These are phyloP conservation scores for Calosoma granatense DNA, from an alignment of 1,140 invertebrate species.

Conservation along the genomic window DNA sequence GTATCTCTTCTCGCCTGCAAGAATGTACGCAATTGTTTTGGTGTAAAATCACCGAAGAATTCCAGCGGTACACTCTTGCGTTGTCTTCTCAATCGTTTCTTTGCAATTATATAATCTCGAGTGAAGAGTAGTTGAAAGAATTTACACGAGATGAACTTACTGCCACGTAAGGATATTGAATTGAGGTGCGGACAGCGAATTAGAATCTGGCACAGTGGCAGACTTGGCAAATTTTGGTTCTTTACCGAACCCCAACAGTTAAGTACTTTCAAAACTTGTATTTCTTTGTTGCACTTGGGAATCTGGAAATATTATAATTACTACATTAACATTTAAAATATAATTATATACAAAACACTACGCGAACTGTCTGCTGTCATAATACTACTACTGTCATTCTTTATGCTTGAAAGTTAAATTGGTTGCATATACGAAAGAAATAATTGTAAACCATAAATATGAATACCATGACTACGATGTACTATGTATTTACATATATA, in stretches of 20 bases:
- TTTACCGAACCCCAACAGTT: conserved; percentile 10
- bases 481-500: too few relatives aligned
- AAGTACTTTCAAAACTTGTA: conserved; percentile 13
- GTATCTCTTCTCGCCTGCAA: not conserved
- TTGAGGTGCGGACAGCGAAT: conserved; percentile 11
- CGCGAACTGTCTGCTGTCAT: too few relatives aligned
- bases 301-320: conserved; percentile 4
- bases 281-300: conserved; percentile 4
- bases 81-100: not conserved
- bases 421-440: too few relatives aligned
- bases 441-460: not conserved
- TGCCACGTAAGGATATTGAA: conserved; percentile 1
- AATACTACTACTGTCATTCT: too few relatives aligned
- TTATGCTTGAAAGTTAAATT: too few relatives aligned
- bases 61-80: not conserved
- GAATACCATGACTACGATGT: not conserved
- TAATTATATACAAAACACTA: too few relatives aligned
- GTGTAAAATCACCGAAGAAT: not conserved
- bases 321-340: too few relatives aligned
- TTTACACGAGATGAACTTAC: conserved; percentile 13
- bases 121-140: conserved; percentile 13
- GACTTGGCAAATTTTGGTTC: conserved; percentile 7
- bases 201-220: conserved; percentile 13
- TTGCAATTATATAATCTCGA: not conserved
- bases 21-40: not conserved